Evolutionary conservation across 2,797 vertebrate genomes (phyloP).

Genomic region (Dromococcyx pavoninus): DNA sequence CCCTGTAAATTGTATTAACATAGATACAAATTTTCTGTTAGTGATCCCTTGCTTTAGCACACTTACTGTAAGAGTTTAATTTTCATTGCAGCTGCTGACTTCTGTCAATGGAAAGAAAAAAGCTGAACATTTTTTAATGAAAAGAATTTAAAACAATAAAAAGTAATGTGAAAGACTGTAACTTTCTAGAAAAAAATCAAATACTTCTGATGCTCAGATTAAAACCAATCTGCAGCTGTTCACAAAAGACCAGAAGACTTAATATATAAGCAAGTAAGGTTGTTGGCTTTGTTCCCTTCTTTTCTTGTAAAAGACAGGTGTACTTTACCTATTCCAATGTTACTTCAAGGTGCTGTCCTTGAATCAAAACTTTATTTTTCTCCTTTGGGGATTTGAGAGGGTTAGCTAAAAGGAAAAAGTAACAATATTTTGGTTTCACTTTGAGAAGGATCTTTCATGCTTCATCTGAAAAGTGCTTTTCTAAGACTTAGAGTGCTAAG

Average conservation of each 20-base stretch:
- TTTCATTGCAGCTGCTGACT: background rate
- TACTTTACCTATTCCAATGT: slow-evolving; percentile 1
- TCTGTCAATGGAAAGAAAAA: background rate
- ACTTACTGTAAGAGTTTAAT: background rate
- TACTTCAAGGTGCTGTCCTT: slow-evolving; percentile 5
- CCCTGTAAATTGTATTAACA: background rate
- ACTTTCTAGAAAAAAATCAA: background rate
- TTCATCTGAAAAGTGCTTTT: background rate
- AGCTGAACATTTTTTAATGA: background rate
- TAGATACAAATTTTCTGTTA: background rate
- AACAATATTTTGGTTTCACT: background rate
- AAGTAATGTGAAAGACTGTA: background rate
- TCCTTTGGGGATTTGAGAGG: background rate
- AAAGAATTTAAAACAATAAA: background rate
- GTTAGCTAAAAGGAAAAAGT: background rate
- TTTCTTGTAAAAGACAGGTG: background rate
- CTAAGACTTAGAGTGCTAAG: background rate
- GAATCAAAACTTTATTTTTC: slow-evolving; percentile 29
- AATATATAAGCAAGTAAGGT: background rate
- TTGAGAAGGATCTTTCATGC: background rate
- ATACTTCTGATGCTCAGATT: slow-evolving; percentile 24
- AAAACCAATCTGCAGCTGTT: slow-evolving; percentile 56
- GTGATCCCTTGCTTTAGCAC: background rate
- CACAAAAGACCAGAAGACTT: slow-evolving; percentile 16
- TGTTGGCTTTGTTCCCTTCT: slow-evolving; percentile 39